These are phyloP conservation scores for Nyctibius grandis DNA, from an alignment of 2,797 vertebrate species.

Conservation along the genomic window DNA sequence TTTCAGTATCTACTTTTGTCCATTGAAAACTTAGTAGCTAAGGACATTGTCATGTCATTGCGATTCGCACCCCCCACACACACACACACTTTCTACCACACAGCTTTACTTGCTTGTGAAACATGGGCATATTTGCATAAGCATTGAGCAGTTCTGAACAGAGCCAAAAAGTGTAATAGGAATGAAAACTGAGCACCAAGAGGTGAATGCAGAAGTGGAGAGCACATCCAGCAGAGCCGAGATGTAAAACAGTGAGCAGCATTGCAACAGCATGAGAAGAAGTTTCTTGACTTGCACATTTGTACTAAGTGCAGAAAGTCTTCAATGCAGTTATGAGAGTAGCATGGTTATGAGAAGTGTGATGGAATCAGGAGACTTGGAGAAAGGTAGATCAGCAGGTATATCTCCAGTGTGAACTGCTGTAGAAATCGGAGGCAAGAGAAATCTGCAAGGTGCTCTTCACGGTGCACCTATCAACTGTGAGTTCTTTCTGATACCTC, in stretches of 20 bases:
- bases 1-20: background rate
- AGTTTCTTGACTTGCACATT: background rate
- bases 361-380: background rate
- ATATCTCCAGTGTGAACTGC: background rate
- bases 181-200: background rate
- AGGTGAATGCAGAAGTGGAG: background rate
- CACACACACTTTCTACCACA: background rate
- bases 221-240: background rate
- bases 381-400: background rate
- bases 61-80: background rate
- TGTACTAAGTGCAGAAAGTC: background rate
- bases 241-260: background rate
- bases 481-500: background rate
- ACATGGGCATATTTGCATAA: background rate
- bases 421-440: background rate
- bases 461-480: background rate
- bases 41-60: accelerated
- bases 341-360: background rate
- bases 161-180: background rate
- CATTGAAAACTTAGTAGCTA: background rate
- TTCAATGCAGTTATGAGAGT: background rate
- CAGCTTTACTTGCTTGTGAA: background rate
- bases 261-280: background rate
- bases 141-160: background rate
- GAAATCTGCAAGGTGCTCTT: background rate